Evolutionary conservation across 2,888 invertebrate genomes (phyloP).

Genomic region (Mythimna ferrago): DNA sequence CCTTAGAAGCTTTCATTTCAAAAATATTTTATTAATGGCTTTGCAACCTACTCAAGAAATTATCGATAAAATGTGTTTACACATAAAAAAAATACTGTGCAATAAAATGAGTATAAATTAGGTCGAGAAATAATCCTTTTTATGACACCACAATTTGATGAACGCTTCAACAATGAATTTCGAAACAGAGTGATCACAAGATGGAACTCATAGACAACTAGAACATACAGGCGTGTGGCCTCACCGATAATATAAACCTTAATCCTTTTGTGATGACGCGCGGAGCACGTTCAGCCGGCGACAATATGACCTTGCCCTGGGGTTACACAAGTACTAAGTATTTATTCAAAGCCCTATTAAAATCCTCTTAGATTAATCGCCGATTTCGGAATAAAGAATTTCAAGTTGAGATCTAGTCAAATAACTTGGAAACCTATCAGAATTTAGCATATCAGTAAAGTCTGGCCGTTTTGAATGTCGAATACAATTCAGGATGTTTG

Average conservation of each 20-base stretch:
- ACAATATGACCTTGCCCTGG: conserved; percentile 70
- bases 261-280: conserved; percentile 65
- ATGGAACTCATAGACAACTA: conserved; percentile 50
- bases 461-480: neutral
- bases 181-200: conserved; percentile 41
- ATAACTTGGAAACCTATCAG: neutral
- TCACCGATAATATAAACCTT: conserved; percentile 72
- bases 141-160: neutral
- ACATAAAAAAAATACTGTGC: neutral
- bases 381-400: neutral
- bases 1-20: no score
- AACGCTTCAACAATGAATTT: conserved; percentile 4
- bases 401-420: neutral
- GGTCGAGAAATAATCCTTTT: conserved; percentile 3
- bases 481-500: neutral
- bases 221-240: conserved; percentile 51
- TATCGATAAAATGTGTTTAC: neutral
- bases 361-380: neutral
- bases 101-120: neutral
- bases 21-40: neutral
- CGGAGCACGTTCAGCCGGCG: conserved; percentile 51
- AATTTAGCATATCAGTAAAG: neutral
- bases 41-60: neutral
- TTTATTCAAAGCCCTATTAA: conserved; percentile 11
- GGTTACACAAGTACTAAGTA: conserved; percentile 49